phyloP scores from a whole-genome alignment of 2,797 vertebrate species.

The Chiloscyllium punctatum region DNA sequence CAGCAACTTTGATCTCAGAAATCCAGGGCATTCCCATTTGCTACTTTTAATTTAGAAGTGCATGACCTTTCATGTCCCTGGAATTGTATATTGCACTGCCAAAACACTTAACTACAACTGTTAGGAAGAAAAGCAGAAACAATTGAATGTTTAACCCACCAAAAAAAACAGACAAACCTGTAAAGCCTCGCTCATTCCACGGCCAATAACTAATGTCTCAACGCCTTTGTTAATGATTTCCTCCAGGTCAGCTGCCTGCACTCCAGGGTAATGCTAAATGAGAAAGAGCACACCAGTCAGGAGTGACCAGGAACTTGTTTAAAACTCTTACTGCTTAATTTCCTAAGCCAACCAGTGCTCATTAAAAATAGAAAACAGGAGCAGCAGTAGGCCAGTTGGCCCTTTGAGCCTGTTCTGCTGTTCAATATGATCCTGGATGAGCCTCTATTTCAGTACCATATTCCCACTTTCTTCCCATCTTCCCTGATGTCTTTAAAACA shows the following conservation, averaged over 20 bases:
- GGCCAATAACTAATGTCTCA: conserved; percentile 77
- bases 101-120: neutral
- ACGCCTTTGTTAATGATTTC: conserved; percentile 78
- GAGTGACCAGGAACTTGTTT: neutral
- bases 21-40: neutral
- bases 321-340: neutral
- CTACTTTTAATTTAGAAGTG: neutral
- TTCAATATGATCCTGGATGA: too few relatives aligned
- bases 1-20: neutral
- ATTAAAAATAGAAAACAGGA: neutral
- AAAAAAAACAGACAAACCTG: conserved; percentile 62
- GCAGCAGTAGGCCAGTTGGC: neutral
- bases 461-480: too few relatives aligned
- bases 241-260: conserved; percentile 86
- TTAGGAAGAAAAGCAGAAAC: neutral
- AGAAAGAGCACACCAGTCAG: neutral
- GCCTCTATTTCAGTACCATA: too few relatives aligned
- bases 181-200: conserved; percentile 85
- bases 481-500: too few relatives aligned
- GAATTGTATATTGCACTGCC: too few relatives aligned
- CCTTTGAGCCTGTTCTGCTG: too few relatives aligned
- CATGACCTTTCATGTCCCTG: too few relatives aligned
- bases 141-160: too few relatives aligned
- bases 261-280: conserved; percentile 79
- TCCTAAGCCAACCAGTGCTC: neutral